Evolutionary conservation across 2,888 invertebrate genomes (phyloP).

Genomic region (Ametastegia equiseti): DNA sequence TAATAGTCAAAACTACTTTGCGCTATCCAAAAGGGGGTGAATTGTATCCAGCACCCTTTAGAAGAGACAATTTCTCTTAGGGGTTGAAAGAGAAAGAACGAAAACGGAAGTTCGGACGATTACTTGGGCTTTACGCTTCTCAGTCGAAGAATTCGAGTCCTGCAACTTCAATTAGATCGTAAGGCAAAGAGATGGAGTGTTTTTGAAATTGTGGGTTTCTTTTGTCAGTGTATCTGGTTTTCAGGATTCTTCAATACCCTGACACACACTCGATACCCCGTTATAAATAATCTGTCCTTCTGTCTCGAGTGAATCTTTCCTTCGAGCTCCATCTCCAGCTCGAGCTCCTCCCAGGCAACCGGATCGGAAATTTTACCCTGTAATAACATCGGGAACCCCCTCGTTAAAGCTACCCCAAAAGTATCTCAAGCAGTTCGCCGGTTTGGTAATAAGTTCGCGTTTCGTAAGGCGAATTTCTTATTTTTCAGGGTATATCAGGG

Average conservation of each 20-base stretch:
- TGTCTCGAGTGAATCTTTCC: neutral
- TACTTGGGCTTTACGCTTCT: no score
- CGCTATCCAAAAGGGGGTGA: neutral
- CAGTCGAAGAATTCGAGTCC: no score
- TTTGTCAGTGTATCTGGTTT: no score
- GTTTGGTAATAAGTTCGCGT: neutral
- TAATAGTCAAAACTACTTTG: slow-evolving; percentile 38
- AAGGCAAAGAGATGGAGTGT: no score
- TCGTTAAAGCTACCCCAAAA: neutral
- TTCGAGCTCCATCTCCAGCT: neutral
- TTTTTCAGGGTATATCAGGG: neutral
- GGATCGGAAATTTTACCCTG: neutral
- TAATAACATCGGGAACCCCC: neutral
- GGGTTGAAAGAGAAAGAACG: no score
- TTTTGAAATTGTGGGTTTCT: no score
- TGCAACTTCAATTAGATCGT: no score
- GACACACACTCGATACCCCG: neutral
- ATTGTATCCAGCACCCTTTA: neutral
- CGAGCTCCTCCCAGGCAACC: neutral
- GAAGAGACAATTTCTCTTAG: no score
- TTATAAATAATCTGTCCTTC: neutral
- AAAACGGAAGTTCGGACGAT: no score
- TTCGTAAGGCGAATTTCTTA: neutral
- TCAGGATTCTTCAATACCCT: neutral
- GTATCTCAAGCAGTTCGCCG: neutral